Base-by-base conservation (phyloP, 2,797 vertebrate genomes). In the Chaetophractus vellerosus region DNA sequence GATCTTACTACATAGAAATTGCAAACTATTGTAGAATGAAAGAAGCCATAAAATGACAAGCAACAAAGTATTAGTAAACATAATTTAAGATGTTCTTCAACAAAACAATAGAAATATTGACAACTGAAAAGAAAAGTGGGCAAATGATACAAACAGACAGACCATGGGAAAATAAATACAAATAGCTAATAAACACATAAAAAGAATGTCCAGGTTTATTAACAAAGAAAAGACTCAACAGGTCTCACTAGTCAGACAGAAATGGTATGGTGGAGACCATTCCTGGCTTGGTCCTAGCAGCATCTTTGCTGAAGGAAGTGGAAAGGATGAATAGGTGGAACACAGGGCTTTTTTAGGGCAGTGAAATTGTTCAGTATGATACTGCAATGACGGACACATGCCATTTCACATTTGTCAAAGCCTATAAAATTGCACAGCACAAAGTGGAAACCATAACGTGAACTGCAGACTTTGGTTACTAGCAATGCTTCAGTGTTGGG, bases 71-170 rank as follows among this genome's bases (percentile, higher is more conserved):
- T 1, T 75, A 33, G n/a, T 80, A 91, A 74, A 69, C 57, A 38
- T 55, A 50, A 72, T 41, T 33, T 63, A 26, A 79, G 52, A 78
- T 68, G 6, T 75, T 63, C 31, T 82, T 93, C 9, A 79, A 61
- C 23, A 80, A 26, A 81, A n/a, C n/a, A 81, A 45, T 38, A 33
- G 15, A 61, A 3, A 48, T 45, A 48, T 59, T 33, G 50, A 84
- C 8, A 91, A 55, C n/a, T 93, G 15, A 85, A 91, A 91, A 41
- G 38, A 85, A 91, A 91, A 41, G 38, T 76, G 45, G 24, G 5
- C 28, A 91, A 75, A 64, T 75, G 41, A 57, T 80, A 21, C 11
- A 76, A 75, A 75, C n/a, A 87, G 31, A 45, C 36, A 87, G 31
- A 45, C 36, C 63, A 57, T 0, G 28, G 61, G 15, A 52, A 75